These are phyloP conservation scores for Antigone vipio DNA, from an alignment of 2,113 vertebrate species.

Conservation along the genomic window DNA sequence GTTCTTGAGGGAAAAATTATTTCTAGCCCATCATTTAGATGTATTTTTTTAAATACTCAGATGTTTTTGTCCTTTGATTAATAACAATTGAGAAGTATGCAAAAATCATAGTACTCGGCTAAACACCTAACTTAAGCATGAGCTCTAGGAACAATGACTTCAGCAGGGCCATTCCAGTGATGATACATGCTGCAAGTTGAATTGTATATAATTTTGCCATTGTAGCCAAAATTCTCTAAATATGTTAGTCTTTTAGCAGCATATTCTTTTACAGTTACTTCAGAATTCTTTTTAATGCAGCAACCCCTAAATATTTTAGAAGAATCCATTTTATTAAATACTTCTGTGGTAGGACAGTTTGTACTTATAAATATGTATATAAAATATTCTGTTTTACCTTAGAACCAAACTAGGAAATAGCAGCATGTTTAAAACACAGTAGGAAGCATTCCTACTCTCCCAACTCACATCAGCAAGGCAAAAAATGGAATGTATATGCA, in stretches of 20 bases:
- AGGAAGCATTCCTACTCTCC: neutral
- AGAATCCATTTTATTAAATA: neutral
- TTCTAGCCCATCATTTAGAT: neutral
- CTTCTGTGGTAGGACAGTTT: neutral
- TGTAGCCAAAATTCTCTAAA: neutral
- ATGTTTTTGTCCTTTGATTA: neutral
- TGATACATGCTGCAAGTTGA: neutral
- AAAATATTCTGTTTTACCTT: neutral
- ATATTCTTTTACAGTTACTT: neutral
- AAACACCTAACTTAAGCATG: neutral
- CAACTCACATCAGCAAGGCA: neutral
- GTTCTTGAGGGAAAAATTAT: neutral
- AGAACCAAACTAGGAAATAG: neutral
- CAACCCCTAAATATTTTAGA: neutral
- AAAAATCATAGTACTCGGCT: neutral
- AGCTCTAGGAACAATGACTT: neutral
- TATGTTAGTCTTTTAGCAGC: neutral
- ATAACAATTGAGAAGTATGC: neutral
- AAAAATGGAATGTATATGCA: neutral
- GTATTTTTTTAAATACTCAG: neutral
- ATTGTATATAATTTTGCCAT: neutral
- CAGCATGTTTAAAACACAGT: neutral
- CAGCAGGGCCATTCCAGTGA: neutral
- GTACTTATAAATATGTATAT: neutral
- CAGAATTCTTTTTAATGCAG: neutral